These are phyloP conservation scores for Hemistola chrysoprasaria DNA, from an alignment of 2,888 invertebrate genomes.

Conservation along the genomic window DNA sequence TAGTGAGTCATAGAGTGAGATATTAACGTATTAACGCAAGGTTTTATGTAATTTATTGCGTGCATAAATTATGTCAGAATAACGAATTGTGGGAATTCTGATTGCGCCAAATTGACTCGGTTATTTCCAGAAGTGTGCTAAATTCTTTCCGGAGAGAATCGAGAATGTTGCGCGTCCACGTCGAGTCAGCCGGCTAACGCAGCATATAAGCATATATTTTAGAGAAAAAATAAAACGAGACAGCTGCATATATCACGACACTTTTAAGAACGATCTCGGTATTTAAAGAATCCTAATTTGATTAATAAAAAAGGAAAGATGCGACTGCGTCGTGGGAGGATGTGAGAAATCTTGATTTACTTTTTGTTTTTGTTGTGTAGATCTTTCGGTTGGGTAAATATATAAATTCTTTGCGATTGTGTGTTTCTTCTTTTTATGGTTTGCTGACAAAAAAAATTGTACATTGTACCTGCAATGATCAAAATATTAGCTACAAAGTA, in stretches of 20 bases:
- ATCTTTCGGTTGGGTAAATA: conserved; percentile 26
- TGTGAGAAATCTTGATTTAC: conserved; percentile 38
- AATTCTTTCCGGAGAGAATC: conserved; percentile 14
- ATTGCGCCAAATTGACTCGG: conserved; percentile 8
- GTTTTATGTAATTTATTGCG: conserved; percentile 7
- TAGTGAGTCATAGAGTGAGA: conserved; percentile 25
- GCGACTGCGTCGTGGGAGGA: conserved; percentile 47
- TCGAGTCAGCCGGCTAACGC: no score
- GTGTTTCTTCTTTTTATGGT: conserved; percentile 19
- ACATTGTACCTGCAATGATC: no score
- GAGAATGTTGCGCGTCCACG: conserved; percentile 9
- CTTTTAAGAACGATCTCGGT: conserved; percentile 40
- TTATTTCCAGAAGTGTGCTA: conserved; percentile 14
- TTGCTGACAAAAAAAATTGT: no score
- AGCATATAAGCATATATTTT: conserved; percentile 14
- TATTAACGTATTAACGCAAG: conserved; percentile 20
- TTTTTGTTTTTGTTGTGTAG: conserved; percentile 34
- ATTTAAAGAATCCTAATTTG: conserved; percentile 66
- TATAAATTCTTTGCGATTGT: conserved; percentile 20
- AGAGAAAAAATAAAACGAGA: conserved; percentile 39
- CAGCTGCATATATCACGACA: conserved; percentile 49
- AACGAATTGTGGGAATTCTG: conserved; percentile 19
- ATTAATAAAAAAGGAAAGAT: conserved; percentile 47
- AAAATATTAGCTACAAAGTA: no score
- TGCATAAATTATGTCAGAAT: conserved; percentile 14